Conservation (phyloP, 2,888 invertebrate genomes). For the Aleiodes leptofemur region DNA sequence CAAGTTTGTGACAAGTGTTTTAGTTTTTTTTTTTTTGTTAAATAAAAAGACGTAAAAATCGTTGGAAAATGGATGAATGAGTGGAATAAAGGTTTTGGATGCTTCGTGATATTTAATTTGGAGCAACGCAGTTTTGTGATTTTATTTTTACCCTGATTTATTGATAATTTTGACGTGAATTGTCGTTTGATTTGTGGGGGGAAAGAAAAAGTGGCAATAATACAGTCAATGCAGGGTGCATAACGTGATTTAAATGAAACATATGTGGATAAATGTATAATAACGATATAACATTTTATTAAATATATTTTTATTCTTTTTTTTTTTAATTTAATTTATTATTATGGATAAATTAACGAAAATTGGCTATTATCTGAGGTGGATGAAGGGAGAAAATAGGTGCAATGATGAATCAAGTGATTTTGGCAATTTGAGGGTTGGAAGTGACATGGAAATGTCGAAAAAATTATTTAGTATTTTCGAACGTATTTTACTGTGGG, state of each 20-base stretch:
- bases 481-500: slow-evolving; percentile 69
- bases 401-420: slow-evolving; percentile 12
- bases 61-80: no score
- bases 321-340: slow-evolving; percentile 9
- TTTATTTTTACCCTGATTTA: no score
- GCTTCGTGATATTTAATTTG: no score
- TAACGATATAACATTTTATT: neutral
- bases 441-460: slow-evolving; percentile 41
- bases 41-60: no score
- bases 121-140: no score
- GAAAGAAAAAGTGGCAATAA: neutral
- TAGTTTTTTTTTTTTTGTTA: no score
- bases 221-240: slow-evolving; percentile 3
- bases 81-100: no score
- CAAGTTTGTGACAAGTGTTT: no score
- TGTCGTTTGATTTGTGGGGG: neutral
- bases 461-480: slow-evolving; percentile 60
- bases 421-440: slow-evolving; percentile 41
- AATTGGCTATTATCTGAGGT: slow-evolving; percentile 65
- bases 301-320: neutral
- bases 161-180: slow-evolving; percentile 2
- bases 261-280: neutral
- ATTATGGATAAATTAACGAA: slow-evolving; percentile 66
- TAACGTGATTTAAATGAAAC: neutral
- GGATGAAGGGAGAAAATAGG: slow-evolving; percentile 54